Evolutionary conservation across 2,888 invertebrate genomes (phyloP), one percentile per base, ranked within the genome.

Genomic region (Drosophila demipolita): DNA sequence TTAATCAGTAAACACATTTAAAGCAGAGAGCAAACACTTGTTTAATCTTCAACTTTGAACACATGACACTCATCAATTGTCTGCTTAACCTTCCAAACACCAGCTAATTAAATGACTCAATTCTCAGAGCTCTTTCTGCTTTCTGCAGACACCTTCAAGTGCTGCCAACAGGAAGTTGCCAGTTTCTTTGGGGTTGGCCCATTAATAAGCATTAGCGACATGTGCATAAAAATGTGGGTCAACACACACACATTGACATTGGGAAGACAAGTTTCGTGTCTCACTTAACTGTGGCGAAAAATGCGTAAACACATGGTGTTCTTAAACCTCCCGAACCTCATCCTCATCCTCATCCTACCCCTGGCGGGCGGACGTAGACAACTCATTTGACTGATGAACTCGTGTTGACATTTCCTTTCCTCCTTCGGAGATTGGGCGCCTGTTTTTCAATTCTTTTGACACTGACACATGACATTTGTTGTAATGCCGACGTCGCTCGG

Each of bases 321-420:
- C 36, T 45, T 23, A 54, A 20, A 23, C n/a, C 32, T 15, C 45
- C 45, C 33, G 15, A 33, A n/a, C 42, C 42, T 45, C 12, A 49
- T 45, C 3, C 53, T 35, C 32, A 38, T 32, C 32, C 20, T 17
- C n/a, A 20, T 23, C 65, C 42, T 0, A 32, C 61, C 78, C 66
- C 42, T 20, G 7, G 29, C 59, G 52, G 57, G 23, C 50, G 49
- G 61, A 64, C 90, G 85, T 72, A 88, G 86, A 89, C 90, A 90
- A 87, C 86, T 91, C 91, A 87, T 91, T 90, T 91, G 91, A 92
- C 92, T 92, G 92, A 91, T 92, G 91, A 91, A 91, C 91, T 87
- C 87, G 77, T 87, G 90, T 88, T 88, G 90, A 90, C 87, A 87
- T 89, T 84, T 90, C 82, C 85, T 75, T 73, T 87, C 71, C 88